Conservation (phyloP, 1,140 invertebrate species). For the Aplysia californica region DNA sequence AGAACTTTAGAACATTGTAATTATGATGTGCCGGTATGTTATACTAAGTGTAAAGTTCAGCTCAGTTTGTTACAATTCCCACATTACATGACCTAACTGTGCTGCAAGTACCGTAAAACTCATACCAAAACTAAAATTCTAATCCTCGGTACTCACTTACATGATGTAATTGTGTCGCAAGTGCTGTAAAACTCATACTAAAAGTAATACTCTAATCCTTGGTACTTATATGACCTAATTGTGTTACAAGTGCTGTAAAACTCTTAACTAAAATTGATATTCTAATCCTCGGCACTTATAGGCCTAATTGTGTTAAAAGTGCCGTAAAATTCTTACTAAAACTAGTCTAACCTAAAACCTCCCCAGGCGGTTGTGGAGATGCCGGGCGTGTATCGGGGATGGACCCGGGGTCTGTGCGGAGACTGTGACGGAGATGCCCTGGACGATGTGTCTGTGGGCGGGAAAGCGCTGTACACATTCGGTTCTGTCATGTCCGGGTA, state of each 20-base stretch:
- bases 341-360: not conserved
- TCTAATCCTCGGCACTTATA: not conserved
- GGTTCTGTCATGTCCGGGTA: not conserved
- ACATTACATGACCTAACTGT: too few relatives aligned
- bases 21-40: too few relatives aligned
- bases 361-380: slow-evolving; percentile 73
- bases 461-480: slow-evolving; percentile 4
- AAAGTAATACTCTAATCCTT: not conserved
- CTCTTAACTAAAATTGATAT: not conserved
- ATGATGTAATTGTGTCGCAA: not conserved
- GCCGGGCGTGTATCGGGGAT: slow-evolving; percentile 79
- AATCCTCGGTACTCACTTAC: too few relatives aligned
- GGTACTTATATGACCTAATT: not conserved
- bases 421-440: slow-evolving; percentile 77
- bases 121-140: too few relatives aligned
- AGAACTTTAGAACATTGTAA: too few relatives aligned
- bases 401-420: slow-evolving; percentile 88
- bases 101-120: too few relatives aligned
- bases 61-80: too few relatives aligned
- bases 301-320: too few relatives aligned
- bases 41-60: too few relatives aligned
- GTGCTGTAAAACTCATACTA: not conserved
- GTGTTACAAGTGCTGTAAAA: too few relatives aligned
- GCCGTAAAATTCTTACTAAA: too few relatives aligned
- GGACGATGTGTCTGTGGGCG: slow-evolving; percentile 60